Base-by-base conservation (phyloP, 2,888 invertebrate genomes). In the Linyphia triangularis region DNA sequence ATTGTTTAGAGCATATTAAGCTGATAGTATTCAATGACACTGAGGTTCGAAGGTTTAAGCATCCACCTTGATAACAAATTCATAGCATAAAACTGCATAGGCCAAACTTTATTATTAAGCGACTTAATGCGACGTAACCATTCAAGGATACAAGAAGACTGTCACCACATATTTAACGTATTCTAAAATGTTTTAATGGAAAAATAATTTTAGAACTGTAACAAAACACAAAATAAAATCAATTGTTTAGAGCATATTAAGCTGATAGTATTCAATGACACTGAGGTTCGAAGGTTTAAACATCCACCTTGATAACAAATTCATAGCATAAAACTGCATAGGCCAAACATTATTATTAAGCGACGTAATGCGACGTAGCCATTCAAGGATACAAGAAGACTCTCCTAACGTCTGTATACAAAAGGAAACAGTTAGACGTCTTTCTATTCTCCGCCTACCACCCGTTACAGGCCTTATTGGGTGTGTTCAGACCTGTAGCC, bases 361-460 rank as follows among this genome's bases (percentile, higher is more conserved):
- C 59, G 19, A 26, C 59, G 37, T 81, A 51, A 40, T 26, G 57
- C 73, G 33, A 69, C 63, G 37, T 51, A 75, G 28, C 75, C 65
- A 75, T 37, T 77, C 77, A 67, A 69, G 67, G 85, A 69, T 82
- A 72, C 72, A 61, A 43, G 61, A 26, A 40, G 63, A 69, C 19
- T 51, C 63, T 75, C 57, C 30, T 33, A 33, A 33, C 67, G 81
- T 81, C 81, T 81, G 40, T 73, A 70, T 73, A 73, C 51, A 84
- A 67, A 84, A 67, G 75, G 59, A 75, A 84, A 84, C 84, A 73
- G 73, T 83, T 83, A 65, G 22, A 43, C 82, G 72, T 73, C 82
- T 72, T 72, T 84, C 61, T 67, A 37, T 30, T 85, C 77, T 70
- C 78, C 85, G 78, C 85, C 85, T 30, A 63, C 61, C 77, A 57